Conservation (phyloP, 2,113 vertebrate genomes). For the Chlorodrepanis virens region DNA sequence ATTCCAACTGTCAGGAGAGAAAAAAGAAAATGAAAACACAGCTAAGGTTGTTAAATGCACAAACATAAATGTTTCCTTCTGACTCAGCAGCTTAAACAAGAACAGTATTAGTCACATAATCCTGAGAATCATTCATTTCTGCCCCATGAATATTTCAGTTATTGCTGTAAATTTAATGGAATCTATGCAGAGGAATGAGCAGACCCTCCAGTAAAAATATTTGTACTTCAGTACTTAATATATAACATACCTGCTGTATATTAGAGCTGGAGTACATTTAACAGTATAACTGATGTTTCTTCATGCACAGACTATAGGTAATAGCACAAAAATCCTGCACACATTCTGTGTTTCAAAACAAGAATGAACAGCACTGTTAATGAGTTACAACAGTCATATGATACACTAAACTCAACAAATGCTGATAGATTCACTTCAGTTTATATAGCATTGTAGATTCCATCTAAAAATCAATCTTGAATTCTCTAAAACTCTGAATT, state of each 20-base stretch:
- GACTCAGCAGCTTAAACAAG: constrained; percentile 25
- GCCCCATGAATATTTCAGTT: not conserved
- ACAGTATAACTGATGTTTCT: not conserved
- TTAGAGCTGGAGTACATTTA: not conserved
- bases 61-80: constrained; percentile 42
- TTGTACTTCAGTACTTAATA: not conserved
- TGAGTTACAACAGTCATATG: not conserved
- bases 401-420: not conserved
- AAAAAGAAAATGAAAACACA: constrained; percentile 29
- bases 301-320: not conserved
- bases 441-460: not conserved
- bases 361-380: not conserved
- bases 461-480: not conserved
- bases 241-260: not conserved
- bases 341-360: not conserved
- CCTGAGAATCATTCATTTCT: not conserved
- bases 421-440: not conserved
- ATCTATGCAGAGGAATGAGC: not conserved
- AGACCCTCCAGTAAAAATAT: not conserved
- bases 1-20: constrained; percentile 8
- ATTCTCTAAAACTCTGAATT: not conserved
- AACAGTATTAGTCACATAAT: not conserved
- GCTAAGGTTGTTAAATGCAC: constrained; percentile 45
- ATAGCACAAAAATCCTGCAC: not conserved
- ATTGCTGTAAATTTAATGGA: not conserved